Evolutionary conservation across 2,888 invertebrate species (phyloP).

Genomic region (Aplocera efformata): DNA sequence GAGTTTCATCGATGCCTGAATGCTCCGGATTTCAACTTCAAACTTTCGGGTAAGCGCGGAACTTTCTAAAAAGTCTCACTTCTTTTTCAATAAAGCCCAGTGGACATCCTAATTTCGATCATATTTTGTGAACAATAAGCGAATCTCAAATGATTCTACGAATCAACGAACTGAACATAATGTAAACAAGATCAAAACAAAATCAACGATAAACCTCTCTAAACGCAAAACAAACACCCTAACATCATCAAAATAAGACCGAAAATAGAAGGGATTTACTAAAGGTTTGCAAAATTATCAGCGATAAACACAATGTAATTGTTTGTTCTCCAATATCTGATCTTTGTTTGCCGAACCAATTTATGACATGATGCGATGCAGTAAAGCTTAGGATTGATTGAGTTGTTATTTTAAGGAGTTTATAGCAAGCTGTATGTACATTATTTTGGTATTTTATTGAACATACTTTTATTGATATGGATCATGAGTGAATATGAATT

Average conservation of each 20-base stretch:
- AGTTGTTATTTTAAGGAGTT: constrained; percentile 16
- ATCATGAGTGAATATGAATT: constrained; percentile 10
- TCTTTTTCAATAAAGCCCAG: too few relatives aligned
- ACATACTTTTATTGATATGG: constrained; percentile 16
- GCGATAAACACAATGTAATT: constrained; percentile 21
- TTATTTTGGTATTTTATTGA: constrained; percentile 16
- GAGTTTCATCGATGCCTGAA: too few relatives aligned
- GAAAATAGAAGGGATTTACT: constrained; percentile 4
- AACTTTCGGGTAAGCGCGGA: too few relatives aligned
- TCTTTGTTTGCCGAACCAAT: constrained; percentile 20
- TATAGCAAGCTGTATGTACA: constrained; percentile 14
- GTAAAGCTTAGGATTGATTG: constrained; percentile 24
- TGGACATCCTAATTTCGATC: too few relatives aligned
- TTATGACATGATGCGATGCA: constrained; percentile 17
- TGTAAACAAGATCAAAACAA: constrained; percentile 12
- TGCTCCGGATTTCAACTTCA: too few relatives aligned
- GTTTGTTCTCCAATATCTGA: constrained; percentile 16
- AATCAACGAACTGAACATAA: constrained; percentile 14
- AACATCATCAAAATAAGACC: neutral
- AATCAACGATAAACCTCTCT: constrained; percentile 9
- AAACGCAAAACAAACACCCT: constrained; percentile 7
- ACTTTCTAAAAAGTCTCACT: too few relatives aligned
- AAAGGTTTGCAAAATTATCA: constrained; percentile 5
- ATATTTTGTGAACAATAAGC: neutral
- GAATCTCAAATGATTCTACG: constrained; percentile 5